Evolutionary conservation across 2,888 invertebrate species (phyloP).

Genomic region (Eupithecia tripunctaria): DNA sequence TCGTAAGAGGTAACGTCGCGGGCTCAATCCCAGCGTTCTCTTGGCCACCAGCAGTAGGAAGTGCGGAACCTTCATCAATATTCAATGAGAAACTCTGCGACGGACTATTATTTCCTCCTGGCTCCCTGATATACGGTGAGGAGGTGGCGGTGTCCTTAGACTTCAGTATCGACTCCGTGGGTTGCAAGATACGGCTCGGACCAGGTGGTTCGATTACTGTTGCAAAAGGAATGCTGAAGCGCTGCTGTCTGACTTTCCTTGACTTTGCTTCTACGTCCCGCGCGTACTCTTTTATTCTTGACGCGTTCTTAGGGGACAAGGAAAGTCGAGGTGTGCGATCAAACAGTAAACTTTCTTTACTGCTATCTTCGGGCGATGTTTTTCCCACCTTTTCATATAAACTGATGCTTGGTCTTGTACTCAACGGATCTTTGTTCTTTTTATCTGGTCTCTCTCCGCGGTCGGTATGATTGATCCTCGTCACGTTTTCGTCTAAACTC

Average conservation of each 20-base stretch:
- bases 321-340: neutral
- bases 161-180: neutral
- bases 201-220: neutral
- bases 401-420: neutral
- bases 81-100: neutral
- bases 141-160: neutral
- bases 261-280: neutral
- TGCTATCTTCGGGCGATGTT: neutral
- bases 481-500: neutral
- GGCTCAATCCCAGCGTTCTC: neutral
- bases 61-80: neutral
- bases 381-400: neutral
- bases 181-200: neutral
- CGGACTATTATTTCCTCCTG: neutral
- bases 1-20: neutral
- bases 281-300: slow-evolving; percentile 7
- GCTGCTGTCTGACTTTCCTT: neutral
- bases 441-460: neutral
- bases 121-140: neutral
- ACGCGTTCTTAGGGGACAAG: neutral
- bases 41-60: neutral
- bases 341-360: neutral
- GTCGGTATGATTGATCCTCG: neutral
- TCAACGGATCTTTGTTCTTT: neutral
- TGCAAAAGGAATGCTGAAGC: neutral